Evolutionary conservation across 2,888 invertebrate species (phyloP).

Genomic region (Spialia ferax): DNA sequence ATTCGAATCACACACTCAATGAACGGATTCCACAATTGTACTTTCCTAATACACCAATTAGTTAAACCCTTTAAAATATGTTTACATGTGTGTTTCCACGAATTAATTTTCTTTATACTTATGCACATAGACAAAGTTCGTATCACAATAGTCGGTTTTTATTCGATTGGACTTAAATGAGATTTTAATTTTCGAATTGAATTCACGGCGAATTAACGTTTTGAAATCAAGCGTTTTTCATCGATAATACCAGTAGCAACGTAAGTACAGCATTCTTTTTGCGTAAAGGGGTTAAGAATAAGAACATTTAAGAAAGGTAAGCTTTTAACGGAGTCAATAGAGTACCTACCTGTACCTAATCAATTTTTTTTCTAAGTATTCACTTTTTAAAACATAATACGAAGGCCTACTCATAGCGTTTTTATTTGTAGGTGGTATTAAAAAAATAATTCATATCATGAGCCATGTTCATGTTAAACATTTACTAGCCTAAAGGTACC

Average conservation of each 20-base stretch:
- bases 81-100: conserved; percentile 70
- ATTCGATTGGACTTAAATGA: conserved; percentile 58
- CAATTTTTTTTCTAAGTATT: too few species aligned
- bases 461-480: too few species aligned
- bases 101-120: conserved; percentile 63
- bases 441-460: too few species aligned
- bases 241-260: conserved; percentile 18
- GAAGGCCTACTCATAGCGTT: too few species aligned
- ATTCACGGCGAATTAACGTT: conserved; percentile 61
- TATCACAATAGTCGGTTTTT: conserved; percentile 68
- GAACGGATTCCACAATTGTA: conserved; percentile 77
- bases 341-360: too few species aligned
- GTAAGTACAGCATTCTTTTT: too few species aligned
- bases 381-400: too few species aligned
- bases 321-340: too few species aligned
- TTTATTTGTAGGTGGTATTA: too few species aligned
- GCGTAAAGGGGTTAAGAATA: too few species aligned
- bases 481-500: too few species aligned
- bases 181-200: conserved; percentile 51
- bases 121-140: conserved; percentile 72
- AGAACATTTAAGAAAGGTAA: not conserved
- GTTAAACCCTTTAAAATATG: conserved; percentile 70
- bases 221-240: conserved; percentile 6
- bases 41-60: conserved; percentile 73
- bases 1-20: conserved; percentile 83